These are phyloP conservation scores for Hephaestus fuliginosus DNA, from an alignment of 2,797 vertebrate genomes.

Conservation along the genomic window DNA sequence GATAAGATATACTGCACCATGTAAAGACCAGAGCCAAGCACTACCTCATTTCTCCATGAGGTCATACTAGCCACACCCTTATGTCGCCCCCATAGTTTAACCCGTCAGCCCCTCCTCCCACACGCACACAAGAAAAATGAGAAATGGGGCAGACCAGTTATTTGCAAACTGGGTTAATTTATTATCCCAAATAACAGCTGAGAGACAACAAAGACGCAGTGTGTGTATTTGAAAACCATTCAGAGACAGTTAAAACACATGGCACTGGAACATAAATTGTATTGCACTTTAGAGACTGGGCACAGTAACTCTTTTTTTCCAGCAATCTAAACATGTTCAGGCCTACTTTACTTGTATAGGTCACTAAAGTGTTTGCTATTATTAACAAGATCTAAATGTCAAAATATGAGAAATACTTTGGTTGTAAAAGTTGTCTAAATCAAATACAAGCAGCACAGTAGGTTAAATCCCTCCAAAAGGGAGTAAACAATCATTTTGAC, in stretches of 20 bases:
- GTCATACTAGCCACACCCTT: conserved; percentile 69
- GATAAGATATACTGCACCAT: conserved; percentile 51
- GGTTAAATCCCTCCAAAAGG: not conserved
- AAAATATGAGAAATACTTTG: not conserved
- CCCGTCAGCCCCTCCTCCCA: conserved; percentile 4
- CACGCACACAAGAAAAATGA: conserved; percentile 20
- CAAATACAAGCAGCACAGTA: not conserved
- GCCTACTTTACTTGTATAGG: not conserved
- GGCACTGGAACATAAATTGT: not conserved
- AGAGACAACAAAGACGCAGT: conserved; percentile 7
- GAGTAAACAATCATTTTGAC: not conserved
- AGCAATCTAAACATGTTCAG: not conserved
- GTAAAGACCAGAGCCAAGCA: conserved; percentile 47
- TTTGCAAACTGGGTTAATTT: conserved; percentile 35
- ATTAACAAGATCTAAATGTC: not conserved
- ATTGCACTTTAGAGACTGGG: not conserved
- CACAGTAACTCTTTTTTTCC: not conserved
- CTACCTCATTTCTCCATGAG: conserved; percentile 74
- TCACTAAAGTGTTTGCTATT: not conserved
- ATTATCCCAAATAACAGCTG: not conserved
- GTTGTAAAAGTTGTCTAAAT: not conserved
- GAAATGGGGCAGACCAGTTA: conserved; percentile 36
- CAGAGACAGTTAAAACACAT: not conserved
- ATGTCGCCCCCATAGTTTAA: conserved; percentile 53
- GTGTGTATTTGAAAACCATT: not conserved